Percentiles rank a stretch among this genome's conserved stretches.
Evolutionary conservation across 2,797 vertebrate genomes (phyloP).

Genomic region (Emys orbicularis): DNA sequence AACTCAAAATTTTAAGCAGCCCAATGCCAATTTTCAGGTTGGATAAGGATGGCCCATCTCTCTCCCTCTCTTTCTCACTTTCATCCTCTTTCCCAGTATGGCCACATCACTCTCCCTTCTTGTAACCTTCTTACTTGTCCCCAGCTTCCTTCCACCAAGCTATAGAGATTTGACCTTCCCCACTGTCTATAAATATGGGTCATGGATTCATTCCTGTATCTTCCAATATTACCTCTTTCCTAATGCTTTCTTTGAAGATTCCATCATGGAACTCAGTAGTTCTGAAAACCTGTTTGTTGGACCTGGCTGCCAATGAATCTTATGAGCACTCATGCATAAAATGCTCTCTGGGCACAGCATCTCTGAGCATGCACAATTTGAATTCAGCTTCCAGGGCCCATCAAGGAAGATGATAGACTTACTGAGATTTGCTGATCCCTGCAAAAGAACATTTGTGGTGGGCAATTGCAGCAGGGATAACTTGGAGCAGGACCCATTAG

Average conservation of each 20-base stretch:
- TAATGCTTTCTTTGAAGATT: neutral
- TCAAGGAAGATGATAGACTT: neutral
- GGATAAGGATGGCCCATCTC: neutral
- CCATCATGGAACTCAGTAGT: neutral
- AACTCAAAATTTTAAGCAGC: neutral
- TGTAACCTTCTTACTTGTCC: neutral
- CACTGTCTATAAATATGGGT: accelerated
- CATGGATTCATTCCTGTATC: neutral
- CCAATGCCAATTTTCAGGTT: neutral
- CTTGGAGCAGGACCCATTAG: neutral
- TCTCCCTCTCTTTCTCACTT: neutral
- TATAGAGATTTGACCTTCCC: no score
- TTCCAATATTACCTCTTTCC: neutral
- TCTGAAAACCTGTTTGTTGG: neutral
- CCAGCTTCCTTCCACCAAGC: neutral
- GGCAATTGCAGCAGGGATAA: neutral
- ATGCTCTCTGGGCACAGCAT: neutral
- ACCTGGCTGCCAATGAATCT: neutral
- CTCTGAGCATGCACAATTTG: neutral
- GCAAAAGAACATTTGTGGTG: neutral
- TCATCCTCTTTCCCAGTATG: neutral
- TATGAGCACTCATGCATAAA: neutral
- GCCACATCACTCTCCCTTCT: neutral
- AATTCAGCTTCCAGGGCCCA: neutral
- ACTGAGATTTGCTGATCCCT: neutral